Percentiles rank a stretch among this genome's conserved stretches.
Evolutionary conservation across 2,113 vertebrate genomes (phyloP).

Genomic region (Danio rerio): DNA sequence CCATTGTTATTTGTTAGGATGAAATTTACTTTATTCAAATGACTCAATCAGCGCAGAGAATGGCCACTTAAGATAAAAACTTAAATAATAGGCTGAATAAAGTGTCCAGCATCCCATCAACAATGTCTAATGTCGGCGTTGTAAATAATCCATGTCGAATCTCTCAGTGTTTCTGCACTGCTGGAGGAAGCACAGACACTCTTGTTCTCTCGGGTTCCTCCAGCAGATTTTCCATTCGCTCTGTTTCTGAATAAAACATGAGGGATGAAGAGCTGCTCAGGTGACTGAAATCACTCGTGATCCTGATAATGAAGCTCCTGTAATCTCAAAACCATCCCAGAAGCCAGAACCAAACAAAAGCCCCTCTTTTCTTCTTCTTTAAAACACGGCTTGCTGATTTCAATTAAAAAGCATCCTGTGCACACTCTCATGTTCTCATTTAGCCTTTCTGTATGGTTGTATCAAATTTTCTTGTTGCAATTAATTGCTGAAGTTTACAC

Average conservation of each 20-base stretch:
- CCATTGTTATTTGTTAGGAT: not conserved
- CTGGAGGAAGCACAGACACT: constrained; percentile 64
- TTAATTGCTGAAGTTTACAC: too few relatives aligned
- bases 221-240: constrained; percentile 81
- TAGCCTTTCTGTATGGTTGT: too few relatives aligned
- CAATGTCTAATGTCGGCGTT: constrained; percentile 6
- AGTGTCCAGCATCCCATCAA: not conserved
- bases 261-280: constrained; percentile 71
- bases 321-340: not conserved
- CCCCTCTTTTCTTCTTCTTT: not conserved
- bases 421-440: too few relatives aligned
- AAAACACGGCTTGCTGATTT: not conserved
- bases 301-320: constrained; percentile 55
- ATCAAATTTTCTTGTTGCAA: too few relatives aligned
- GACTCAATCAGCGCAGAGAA: too few relatives aligned
- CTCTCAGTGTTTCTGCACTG: constrained; percentile 59
- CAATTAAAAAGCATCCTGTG: too few relatives aligned
- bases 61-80: too few relatives aligned
- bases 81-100: too few relatives aligned
- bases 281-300: constrained; percentile 71
- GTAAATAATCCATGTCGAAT: constrained; percentile 82
- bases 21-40: too few relatives aligned
- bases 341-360: not conserved
- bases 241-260: constrained; percentile 85
- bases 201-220: constrained; percentile 65